These are phyloP conservation scores for Pomacea maculata DNA, from an alignment of 1,140 invertebrate species.

Conservation along the genomic window DNA sequence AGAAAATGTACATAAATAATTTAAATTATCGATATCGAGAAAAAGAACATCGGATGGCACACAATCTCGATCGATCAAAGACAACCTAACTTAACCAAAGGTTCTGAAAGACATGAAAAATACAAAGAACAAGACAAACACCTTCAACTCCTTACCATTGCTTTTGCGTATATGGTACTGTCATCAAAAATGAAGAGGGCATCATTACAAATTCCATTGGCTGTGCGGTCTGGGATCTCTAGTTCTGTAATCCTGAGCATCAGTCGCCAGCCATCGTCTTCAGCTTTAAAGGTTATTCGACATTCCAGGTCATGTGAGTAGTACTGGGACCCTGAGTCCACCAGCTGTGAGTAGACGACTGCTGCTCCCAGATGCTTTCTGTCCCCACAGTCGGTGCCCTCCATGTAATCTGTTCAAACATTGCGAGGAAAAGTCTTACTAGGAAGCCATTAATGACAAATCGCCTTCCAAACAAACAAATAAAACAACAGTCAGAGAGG, in stretches of 20 bases:
- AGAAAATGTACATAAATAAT: no score
- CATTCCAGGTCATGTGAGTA: conserved; percentile 52
- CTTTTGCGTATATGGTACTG: conserved; percentile 42
- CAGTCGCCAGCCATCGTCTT: conserved; percentile 54
- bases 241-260: conserved; percentile 56
- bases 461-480: not conserved
- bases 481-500: not conserved
- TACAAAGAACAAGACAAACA: no score
- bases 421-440: conserved; percentile 21
- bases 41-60: no score
- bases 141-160: conserved; percentile 45
- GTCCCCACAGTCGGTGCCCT: conserved; percentile 51
- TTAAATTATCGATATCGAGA: no score
- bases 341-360: conserved; percentile 54
- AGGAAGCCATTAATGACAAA: not conserved
- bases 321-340: conserved; percentile 28
- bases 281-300: conserved; percentile 54
- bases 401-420: conserved; percentile 60
- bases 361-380: conserved; percentile 54
- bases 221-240: conserved; percentile 56
- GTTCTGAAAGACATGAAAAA: no score
- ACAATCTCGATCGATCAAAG: no score
- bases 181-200: conserved; percentile 61
- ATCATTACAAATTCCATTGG: conserved; percentile 57
- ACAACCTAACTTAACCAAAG: no score